Conservation (phyloP, 2,113 vertebrate genomes). For the Nansenia antarctica region DNA sequence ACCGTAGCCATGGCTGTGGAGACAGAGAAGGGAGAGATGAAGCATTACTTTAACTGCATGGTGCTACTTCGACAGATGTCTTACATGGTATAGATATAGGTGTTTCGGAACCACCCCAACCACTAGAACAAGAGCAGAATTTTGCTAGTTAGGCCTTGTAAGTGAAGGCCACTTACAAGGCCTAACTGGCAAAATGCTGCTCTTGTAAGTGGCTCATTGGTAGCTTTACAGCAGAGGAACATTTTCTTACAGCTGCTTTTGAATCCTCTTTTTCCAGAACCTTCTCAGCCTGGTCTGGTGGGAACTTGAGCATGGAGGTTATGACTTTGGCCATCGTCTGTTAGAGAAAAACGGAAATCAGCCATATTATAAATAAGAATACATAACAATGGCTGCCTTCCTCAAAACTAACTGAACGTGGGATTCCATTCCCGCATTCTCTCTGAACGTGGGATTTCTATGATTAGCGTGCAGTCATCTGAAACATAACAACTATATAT, state of each 20-base stretch:
- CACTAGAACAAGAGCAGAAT: no score
- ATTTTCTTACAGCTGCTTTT: conserved; percentile 79
- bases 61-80: background rate
- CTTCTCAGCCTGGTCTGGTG: conserved; percentile 90
- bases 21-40: conserved; percentile 15
- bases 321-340: conserved; percentile 99
- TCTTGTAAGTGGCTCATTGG: background rate
- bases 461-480: no score
- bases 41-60: conserved; percentile 1
- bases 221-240: background rate
- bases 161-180: no score
- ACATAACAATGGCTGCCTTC: no score
- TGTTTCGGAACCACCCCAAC: no score
- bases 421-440: no score
- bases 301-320: conserved; percentile 94
- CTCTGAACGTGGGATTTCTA: no score
- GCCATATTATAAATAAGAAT: background rate
- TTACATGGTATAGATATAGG: no score
- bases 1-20: conserved; percentile 73
- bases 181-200: no score
- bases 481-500: no score
- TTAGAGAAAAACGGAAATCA: background rate
- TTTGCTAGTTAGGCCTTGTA: no score
- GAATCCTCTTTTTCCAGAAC: conserved; percentile 94
- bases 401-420: no score